A percentile compares a stretch with the other conserved stretches of the same genome.
Evolutionary conservation across 2,888 invertebrate genomes (phyloP).

Genomic region (Oasisia sp.): DNA sequence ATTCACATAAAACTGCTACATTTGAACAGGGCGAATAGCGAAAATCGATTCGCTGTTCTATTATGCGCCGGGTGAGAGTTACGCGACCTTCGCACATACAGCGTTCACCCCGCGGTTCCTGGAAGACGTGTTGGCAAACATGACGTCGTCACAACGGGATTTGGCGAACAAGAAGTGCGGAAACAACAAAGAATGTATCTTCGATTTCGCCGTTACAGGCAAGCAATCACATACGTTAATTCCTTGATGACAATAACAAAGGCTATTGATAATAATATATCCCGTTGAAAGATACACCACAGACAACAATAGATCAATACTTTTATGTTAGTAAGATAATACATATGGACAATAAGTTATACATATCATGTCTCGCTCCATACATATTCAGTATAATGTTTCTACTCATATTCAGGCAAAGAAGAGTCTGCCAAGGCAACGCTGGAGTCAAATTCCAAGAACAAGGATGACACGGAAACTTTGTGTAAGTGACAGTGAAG

Average conservation of each 20-base stretch:
- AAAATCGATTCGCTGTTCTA: not conserved
- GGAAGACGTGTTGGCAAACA: not conserved
- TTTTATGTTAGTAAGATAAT: no score
- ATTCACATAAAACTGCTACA: not conserved
- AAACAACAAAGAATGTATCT: not conserved
- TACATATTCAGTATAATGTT: no score
- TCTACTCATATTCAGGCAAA: not conserved
- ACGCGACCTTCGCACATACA: not conserved
- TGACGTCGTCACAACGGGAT: not conserved
- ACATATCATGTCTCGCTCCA: no score
- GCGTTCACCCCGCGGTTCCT: not conserved
- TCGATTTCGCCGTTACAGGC: slow-evolving; percentile 21
- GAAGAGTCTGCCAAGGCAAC: not conserved
- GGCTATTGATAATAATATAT: no score
- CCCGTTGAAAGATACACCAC: no score
- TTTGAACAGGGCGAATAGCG: not conserved
- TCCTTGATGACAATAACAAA: no score
- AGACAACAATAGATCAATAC: no score
- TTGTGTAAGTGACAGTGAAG: not conserved
- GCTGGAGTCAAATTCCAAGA: not conserved
- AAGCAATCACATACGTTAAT: no score
- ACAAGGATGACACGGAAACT: not conserved
- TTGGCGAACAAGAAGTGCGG: not conserved
- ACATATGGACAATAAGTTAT: no score
- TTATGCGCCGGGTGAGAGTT: not conserved